phyloP scores from a whole-genome alignment of 1,140 invertebrate species.

The Drosophila guanche region DNA sequence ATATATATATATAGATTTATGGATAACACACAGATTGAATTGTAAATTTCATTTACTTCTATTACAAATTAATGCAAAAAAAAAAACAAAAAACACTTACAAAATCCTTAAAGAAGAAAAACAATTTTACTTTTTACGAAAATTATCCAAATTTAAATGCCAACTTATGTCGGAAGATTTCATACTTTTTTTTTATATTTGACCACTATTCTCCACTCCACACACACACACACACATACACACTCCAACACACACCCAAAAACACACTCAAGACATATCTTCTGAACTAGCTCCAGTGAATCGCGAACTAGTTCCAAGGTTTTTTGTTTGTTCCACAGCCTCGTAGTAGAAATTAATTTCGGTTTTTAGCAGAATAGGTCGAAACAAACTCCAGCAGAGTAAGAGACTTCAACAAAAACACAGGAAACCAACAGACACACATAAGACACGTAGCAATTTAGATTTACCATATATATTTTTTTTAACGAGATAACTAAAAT shows the following conservation, averaged over 20 bases:
- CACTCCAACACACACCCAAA: neutral
- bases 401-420: constrained; percentile 3
- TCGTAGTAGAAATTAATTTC: no score
- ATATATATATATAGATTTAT: constrained; percentile 35
- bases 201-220: no score
- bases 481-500: constrained; percentile 18
- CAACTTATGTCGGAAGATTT: no score
- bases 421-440: constrained; percentile 14
- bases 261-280: neutral
- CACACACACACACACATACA: neutral
- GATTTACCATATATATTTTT: constrained; percentile 7
- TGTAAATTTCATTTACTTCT: constrained; percentile 60
- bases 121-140: constrained; percentile 45
- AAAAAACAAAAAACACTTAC: constrained; percentile 16
- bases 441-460: neutral
- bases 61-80: constrained; percentile 33
- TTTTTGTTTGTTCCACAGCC: no score
- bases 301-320: no score
- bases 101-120: constrained; percentile 6
- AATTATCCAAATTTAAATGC: neutral
- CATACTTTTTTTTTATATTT: no score
- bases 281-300: neutral
- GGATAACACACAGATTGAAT: constrained; percentile 47
- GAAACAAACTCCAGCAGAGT: no score
- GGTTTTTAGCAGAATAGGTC: neutral